Evolutionary conservation across 2,888 invertebrate genomes (phyloP).

Genomic region (Andricus curvator): DNA sequence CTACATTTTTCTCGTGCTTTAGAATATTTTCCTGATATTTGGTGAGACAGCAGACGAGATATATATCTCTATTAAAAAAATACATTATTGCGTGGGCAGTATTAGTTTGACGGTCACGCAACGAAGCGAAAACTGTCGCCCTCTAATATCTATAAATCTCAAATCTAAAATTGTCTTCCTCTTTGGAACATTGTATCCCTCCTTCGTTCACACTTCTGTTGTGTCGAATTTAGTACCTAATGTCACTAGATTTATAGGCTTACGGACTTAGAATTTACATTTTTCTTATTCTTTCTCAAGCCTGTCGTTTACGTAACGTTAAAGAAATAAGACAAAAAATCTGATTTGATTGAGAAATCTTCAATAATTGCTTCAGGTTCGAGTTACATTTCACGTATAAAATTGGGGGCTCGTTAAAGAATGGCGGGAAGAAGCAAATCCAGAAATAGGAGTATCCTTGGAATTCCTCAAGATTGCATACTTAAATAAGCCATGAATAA

Average conservation of each 20-base stretch:
- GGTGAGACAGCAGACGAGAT: slow-evolving; percentile 7
- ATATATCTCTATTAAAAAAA: slow-evolving; percentile 39
- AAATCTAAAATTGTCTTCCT: slow-evolving; percentile 68
- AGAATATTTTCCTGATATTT: slow-evolving; percentile 30
- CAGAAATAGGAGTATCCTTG: slow-evolving; percentile 7
- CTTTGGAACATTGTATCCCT: slow-evolving; percentile 49
- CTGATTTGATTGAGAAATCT: no score
- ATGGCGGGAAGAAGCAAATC: neutral
- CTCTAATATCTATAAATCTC: slow-evolving; percentile 68
- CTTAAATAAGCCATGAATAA: slow-evolving; percentile 7
- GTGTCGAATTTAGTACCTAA: slow-evolving; percentile 6
- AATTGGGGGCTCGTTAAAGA: neutral
- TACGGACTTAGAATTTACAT: no score
- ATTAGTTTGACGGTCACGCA: slow-evolving; percentile 63
- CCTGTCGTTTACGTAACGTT: neutral
- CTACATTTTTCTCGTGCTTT: slow-evolving; percentile 13
- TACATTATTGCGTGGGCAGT: slow-evolving; percentile 63
- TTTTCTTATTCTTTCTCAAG: no score
- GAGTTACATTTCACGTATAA: neutral
- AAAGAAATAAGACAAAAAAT: neutral
- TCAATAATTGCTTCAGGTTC: no score
- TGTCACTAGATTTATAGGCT: slow-evolving; percentile 50
- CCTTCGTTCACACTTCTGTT: slow-evolving; percentile 19
- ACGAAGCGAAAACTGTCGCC: slow-evolving; percentile 55
- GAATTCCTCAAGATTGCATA: neutral